These are phyloP conservation scores for Amphiprion ocellaris DNA, from an alignment of 2,113 vertebrate genomes.

Conservation along the genomic window DNA sequence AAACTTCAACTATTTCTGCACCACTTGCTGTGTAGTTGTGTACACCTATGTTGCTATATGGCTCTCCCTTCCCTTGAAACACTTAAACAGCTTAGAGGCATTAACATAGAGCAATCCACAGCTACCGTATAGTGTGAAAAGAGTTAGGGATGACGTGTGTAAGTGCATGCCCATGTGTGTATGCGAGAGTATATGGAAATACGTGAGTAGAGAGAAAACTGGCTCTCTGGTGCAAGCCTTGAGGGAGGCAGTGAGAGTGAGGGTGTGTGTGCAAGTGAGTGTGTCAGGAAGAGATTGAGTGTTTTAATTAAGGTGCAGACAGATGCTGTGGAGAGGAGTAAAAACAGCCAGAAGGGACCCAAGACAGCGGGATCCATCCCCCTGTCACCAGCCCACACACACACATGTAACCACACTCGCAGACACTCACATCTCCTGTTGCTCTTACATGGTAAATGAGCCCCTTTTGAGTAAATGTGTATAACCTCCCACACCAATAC, in stretches of 20 bases:
- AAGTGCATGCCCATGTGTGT: constrained; percentile 6
- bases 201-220: constrained; percentile 68
- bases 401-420: constrained; percentile 9
- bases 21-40: constrained; percentile 7
- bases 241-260: constrained; percentile 46
- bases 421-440: constrained; percentile 48
- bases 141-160: constrained; percentile 12
- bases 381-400: constrained; percentile 25
- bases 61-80: constrained; percentile 17
- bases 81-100: constrained; percentile 36
- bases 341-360: constrained; percentile 79
- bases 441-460: constrained; percentile 60
- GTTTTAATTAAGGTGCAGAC: constrained; percentile 84
- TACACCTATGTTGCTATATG: not conserved
- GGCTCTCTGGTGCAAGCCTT: constrained; percentile 56
- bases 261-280: constrained; percentile 47
- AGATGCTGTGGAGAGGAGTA: constrained; percentile 79
- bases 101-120: constrained; percentile 42
- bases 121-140: constrained; percentile 17
- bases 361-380: constrained; percentile 68
- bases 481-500: constrained; percentile 47
- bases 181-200: constrained; percentile 51
- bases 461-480: constrained; percentile 50
- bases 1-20: constrained; percentile 26
- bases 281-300: constrained; percentile 79